Percentiles rank a stretch among this genome's conserved stretches.
These are phyloP conservation scores for Vireo altiloquus DNA, from an alignment of 2,113 vertebrate genomes.

Conservation along the genomic window DNA sequence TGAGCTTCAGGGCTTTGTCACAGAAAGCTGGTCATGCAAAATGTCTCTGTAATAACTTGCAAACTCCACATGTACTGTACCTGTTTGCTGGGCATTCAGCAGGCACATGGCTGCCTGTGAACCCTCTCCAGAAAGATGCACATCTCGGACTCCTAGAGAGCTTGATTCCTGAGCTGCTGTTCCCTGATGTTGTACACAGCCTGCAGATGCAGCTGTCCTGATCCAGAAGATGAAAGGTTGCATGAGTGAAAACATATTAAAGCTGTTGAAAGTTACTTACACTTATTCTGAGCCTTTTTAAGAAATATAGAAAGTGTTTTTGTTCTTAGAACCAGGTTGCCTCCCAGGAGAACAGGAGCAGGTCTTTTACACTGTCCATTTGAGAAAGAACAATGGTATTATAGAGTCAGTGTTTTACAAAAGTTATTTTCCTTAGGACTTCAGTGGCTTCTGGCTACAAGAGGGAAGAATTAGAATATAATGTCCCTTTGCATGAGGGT, in stretches of 20 bases:
- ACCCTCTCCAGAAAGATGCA: slow-evolving; percentile 48
- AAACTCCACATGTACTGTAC: slow-evolving; percentile 7
- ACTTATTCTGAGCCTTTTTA: background rate
- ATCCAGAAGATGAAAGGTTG: background rate
- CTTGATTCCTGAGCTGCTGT: slow-evolving; percentile 59
- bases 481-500: background rate
- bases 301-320: background rate
- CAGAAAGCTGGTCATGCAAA: background rate
- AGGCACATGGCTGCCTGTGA: slow-evolving; percentile 21
- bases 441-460: slow-evolving; percentile 1
- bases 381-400: background rate
- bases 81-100: slow-evolving; percentile 63
- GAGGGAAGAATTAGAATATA: background rate
- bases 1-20: background rate
- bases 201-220: slow-evolving; percentile 84
- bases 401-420: background rate
- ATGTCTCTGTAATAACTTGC: background rate
- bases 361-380: background rate
- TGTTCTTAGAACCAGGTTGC: background rate
- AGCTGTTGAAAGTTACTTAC: background rate
- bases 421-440: background rate
- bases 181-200: slow-evolving; percentile 73
- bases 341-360: background rate
- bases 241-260: background rate
- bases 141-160: slow-evolving; percentile 48